Evolutionary conservation across 2,888 invertebrate species (phyloP).

Genomic region (Sarcophaga variegata): DNA sequence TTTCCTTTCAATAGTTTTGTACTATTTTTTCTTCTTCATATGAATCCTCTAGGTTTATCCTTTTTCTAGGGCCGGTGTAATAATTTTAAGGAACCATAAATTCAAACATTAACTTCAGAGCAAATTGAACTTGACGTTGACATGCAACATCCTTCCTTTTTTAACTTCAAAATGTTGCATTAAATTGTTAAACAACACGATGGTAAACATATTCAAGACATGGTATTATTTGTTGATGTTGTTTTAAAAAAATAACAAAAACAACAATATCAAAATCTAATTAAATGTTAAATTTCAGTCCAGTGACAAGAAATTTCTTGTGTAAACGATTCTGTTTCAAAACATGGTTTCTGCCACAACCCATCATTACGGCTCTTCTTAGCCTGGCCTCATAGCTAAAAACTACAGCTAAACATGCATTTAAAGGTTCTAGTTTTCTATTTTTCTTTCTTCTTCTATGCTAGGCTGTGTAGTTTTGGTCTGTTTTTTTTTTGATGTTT

Average conservation of each 20-base stretch:
- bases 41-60: neutral
- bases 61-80: constrained; percentile 21
- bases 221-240: neutral
- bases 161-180: constrained; percentile 21
- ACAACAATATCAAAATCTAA: constrained; percentile 32
- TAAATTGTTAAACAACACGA: constrained; percentile 16
- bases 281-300: constrained; percentile 66
- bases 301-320: constrained; percentile 54
- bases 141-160: constrained; percentile 71
- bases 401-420: constrained; percentile 59
- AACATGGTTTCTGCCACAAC: constrained; percentile 13
- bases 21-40: neutral
- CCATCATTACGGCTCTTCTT: neutral
- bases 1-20: neutral
- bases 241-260: too few species aligned
- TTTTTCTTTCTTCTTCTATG: neutral
- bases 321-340: too few species aligned
- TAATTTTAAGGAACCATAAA: constrained; percentile 64
- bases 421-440: constrained; percentile 40
- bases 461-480: neutral
- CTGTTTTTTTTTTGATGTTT: constrained; percentile 24
- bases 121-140: constrained; percentile 71
- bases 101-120: constrained; percentile 69
- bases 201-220: constrained; percentile 7
- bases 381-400: neutral